Evolutionary conservation across 2,113 vertebrate genomes (phyloP), one percentile per base, ranked within the genome.

Genomic region (Pimephales promelas): DNA sequence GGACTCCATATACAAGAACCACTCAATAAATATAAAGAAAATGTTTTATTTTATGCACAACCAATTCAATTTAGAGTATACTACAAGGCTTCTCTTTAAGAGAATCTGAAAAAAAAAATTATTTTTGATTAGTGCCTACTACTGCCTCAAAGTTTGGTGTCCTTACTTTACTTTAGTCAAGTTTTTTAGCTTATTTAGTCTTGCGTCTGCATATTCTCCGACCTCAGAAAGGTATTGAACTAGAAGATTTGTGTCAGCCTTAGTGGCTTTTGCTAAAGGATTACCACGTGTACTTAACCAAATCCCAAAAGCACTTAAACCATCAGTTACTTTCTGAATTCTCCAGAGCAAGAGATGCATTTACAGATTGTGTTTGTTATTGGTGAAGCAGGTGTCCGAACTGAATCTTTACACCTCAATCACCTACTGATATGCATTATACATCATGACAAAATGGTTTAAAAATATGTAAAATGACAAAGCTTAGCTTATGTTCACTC

Each of bases 181-280:
- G 9, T 40, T 40, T 61, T 36, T 20, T 54, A 81, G 45, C 72
- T 77, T 83, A n/a, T 79, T 26, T n/a, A 83, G 13, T 28, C 75
- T 20, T 64, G 36, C 20, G 0, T 86, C 64, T 71, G 75, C n/a
- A n/a, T 74, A 24, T 40, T 83, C 34, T 59, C 28, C 56, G 40
- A 81, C 78, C 31, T 56, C 71, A 56, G 71, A 66, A 81, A 76
- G 78, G 49, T 61, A 75, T 40, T 68, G 61, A 75, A 71, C 57
- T 71, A 86, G 73, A 83, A 76, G 79, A 78, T 74, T 83, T 79
- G 14, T 26, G 14, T 75, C 24, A 31, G 61, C 14, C 81, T 34
- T 24, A 40, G 49, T 81, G 40, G 49, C 16, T 59, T 66, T 59
- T 59, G 45, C 40, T 14, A 82, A 45, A 85, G 59, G 79, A 82